Percentiles rank a stretch among this genome's conserved stretches.
Evolutionary conservation across 1,140 invertebrate genomes (phyloP).

Genomic region (Bombus sylvicola): DNA sequence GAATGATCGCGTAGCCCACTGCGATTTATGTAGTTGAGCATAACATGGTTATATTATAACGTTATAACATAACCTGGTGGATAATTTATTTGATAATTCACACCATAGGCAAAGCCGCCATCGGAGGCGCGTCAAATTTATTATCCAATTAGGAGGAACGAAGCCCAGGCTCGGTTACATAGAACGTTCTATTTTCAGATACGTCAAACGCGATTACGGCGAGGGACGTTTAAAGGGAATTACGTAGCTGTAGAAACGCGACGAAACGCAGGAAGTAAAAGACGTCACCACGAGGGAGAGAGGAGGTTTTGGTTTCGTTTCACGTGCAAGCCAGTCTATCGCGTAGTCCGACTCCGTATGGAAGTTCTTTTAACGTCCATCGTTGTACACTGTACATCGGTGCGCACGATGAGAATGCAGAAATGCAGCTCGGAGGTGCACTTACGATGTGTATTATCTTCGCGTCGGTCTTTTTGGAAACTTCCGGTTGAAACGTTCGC

Average conservation of each 20-base stretch:
- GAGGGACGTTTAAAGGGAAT: not conserved
- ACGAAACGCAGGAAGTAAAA: constrained; percentile 25
- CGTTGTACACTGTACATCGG: not conserved
- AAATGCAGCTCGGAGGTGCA: not conserved
- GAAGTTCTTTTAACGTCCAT: constrained; percentile 36
- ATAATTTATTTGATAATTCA: not conserved
- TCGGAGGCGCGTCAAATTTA: constrained; percentile 6
- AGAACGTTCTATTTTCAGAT: not conserved
- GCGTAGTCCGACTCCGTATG: constrained; percentile 31
- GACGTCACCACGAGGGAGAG: not conserved
- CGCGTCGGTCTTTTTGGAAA: not conserved
- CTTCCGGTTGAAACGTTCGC: not conserved
- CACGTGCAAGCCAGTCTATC: constrained; percentile 43
- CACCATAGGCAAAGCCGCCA: not conserved
- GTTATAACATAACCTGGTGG: too few species aligned
- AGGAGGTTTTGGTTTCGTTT: constrained; percentile 40
- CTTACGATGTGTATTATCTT: not conserved
- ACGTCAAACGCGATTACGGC: not conserved
- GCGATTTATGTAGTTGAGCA: too few species aligned
- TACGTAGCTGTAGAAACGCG: too few species aligned
- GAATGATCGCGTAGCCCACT: too few species aligned
- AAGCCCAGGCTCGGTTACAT: not conserved
- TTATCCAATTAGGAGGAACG: not conserved
- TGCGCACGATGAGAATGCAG: constrained; percentile 26
- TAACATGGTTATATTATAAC: too few species aligned